Conservation (phyloP, 2,888 invertebrate species). For the Pharmacophagus antenor region DNA sequence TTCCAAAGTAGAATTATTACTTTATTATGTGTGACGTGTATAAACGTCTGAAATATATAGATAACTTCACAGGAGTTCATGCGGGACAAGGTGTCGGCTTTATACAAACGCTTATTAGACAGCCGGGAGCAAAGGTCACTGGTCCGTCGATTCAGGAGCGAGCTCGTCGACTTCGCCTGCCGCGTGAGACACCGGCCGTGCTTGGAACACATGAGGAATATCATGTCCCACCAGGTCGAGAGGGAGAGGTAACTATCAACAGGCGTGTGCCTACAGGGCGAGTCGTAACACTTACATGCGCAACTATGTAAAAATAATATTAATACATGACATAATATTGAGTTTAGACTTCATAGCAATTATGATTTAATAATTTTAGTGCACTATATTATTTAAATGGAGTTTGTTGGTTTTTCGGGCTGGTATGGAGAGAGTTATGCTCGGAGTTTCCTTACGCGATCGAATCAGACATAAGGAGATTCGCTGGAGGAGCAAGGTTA, state of each 20-base stretch:
- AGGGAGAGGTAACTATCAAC: constrained; percentile 33
- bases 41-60: neutral
- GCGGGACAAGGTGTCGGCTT: constrained; percentile 48
- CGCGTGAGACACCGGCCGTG: constrained; percentile 51
- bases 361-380: no score
- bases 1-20: no score
- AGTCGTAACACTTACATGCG: no score
- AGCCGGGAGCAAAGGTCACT: constrained; percentile 43
- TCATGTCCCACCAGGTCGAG: neutral
- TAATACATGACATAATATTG: neutral
- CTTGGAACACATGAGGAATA: constrained; percentile 41
- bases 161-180: constrained; percentile 58
- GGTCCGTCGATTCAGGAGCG: constrained; percentile 53
- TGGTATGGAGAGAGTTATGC: no score
- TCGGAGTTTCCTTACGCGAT: no score
- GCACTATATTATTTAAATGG: no score
- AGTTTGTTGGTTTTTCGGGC: no score
- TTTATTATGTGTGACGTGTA: no score
- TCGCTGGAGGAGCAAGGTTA: no score
- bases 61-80: constrained; percentile 56
- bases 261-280: no score
- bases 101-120: constrained; percentile 50
- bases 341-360: no score
- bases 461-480: no score
- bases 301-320: neutral